Conservation (phyloP, 1,140 invertebrate species). For the Marisa cornuarietis region DNA sequence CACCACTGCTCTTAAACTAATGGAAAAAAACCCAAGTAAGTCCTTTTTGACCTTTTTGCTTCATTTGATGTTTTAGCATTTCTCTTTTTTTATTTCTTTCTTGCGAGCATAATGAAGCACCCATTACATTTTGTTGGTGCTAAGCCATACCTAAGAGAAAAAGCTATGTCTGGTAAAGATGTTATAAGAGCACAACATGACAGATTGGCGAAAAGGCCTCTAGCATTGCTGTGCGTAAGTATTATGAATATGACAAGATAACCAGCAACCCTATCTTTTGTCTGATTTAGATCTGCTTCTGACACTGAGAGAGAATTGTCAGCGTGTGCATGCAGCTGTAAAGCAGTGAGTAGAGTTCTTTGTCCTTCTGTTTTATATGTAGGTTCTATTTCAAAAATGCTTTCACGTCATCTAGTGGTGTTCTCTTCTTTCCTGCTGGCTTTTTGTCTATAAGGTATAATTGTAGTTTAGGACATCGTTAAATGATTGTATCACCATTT, state of each 20-base stretch:
- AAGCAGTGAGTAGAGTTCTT: slow-evolving; percentile 35
- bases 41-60: background rate
- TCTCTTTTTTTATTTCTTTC: background rate
- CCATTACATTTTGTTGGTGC: background rate
- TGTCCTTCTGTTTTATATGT: background rate
- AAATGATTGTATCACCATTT: no score
- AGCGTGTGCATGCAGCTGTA: slow-evolving; percentile 44
- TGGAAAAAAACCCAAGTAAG: slow-evolving; percentile 76
- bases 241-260: background rate
- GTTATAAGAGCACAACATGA: background rate
- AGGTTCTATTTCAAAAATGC: background rate
- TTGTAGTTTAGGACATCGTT: background rate
- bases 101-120: no score
- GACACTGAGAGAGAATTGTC: slow-evolving; percentile 43
- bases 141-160: no score
- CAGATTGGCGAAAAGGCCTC: background rate
- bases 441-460: background rate
- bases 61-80: background rate
- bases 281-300: slow-evolving; percentile 42
- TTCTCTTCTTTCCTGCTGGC: background rate
- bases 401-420: background rate
- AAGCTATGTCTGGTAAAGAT: background rate
- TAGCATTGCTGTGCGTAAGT: background rate
- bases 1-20: slow-evolving; percentile 79
- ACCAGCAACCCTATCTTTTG: background rate